Evolutionary conservation across 2,888 invertebrate species (phyloP), one percentile per base, ranked within the genome.

Genomic region (Deilephila porcellus): DNA sequence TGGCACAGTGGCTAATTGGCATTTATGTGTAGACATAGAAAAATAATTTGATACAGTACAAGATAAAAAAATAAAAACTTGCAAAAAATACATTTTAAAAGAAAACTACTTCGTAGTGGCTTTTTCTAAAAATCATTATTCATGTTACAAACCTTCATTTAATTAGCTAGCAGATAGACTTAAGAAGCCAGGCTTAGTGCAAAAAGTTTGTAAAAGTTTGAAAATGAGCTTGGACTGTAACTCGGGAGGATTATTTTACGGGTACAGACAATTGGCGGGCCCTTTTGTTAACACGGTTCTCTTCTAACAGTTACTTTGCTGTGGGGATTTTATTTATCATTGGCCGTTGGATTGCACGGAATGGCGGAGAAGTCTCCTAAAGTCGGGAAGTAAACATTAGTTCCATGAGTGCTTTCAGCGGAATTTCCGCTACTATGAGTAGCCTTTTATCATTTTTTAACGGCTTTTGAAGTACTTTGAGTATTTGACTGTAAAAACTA

Each of bases 181-280:
- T 71, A 73, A 73, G 71, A 71, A 19, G 29, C 53, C 29, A 53
- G 53, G 60, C 70, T 53, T 70, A 53, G 52, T 53, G 53, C 17
- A 67, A 34, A 73, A 73, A 52, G 70, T 73, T 53, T 34, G 59
- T 71, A 71, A 34, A 70, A 37, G 71, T 71, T 70, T 70, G 56
- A 60, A 71, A 56, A 63, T 32, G 34, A 64, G 72, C 62, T 56
- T 64, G 25, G 64, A 37, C 67, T 8, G 56, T 67, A 37, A 59
- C 56, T 67, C 59, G 20, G 52, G 19, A 20, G 37, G 19, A 32
- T 63, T 52, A 52, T 72, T 72, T 72, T 59, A 64, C 37, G 34
- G 59, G 20, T 60, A 45, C 64, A 34, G 56, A 72, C 6, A 34
- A 72, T 56, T 37, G 19, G 37, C 67, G 17, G 34, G 20, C 59